Evolutionary conservation across 1,140 invertebrate genomes (phyloP).

Genomic region (Drosophila bocki): DNA sequence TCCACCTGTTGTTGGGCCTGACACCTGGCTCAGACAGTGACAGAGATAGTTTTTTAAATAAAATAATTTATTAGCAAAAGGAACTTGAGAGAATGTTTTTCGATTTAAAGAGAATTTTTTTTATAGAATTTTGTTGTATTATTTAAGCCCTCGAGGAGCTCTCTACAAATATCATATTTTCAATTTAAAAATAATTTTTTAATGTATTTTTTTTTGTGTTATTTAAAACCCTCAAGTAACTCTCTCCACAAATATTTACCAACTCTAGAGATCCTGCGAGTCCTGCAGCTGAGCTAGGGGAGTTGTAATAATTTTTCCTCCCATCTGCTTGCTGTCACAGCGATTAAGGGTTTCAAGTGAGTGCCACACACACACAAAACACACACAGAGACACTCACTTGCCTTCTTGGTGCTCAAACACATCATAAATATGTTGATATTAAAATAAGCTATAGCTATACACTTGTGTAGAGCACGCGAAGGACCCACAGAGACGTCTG

Average conservation of each 20-base stretch:
- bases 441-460: slow-evolving; percentile 51
- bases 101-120: too few species aligned
- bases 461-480: not conserved
- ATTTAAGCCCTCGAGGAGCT: not conserved
- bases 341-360: slow-evolving; percentile 37
- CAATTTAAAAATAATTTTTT: not conserved
- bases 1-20: slow-evolving; percentile 10
- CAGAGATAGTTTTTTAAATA: slow-evolving; percentile 20
- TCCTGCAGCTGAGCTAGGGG: slow-evolving; percentile 1
- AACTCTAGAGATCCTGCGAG: not conserved
- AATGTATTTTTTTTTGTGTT: not conserved
- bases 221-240: not conserved
- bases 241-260: not conserved
- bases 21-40: slow-evolving; percentile 2
- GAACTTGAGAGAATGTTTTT: too few species aligned
- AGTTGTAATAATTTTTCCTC: slow-evolving; percentile 6
- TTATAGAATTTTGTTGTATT: not conserved
- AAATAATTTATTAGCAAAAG: not conserved
- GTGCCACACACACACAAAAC: slow-evolving; percentile 2
- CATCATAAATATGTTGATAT: slow-evolving; percentile 59
- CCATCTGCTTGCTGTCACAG: slow-evolving; percentile 19
- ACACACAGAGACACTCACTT: not conserved
- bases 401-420: slow-evolving; percentile 29
- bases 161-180: not conserved
- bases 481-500: slow-evolving; percentile 7